Evolutionary conservation across 2,888 invertebrate genomes (phyloP).

Genomic region (Siphlonurus alternatus): DNA sequence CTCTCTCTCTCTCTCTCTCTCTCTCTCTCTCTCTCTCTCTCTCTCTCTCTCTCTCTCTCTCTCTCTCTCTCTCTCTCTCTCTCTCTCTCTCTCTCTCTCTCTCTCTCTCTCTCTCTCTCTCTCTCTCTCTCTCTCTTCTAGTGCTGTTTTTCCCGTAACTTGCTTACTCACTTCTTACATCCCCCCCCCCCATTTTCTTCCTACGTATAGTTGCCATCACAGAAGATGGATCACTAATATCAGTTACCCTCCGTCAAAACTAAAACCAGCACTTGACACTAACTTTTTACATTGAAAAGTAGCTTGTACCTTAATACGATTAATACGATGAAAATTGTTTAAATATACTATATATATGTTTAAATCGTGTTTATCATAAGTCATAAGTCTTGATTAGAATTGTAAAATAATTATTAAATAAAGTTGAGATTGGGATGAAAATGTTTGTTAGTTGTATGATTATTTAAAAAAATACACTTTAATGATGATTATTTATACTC

Average conservation of each 20-base stretch:
- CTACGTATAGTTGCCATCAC: too few species aligned
- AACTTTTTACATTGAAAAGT: background rate
- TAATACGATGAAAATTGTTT: too few species aligned
- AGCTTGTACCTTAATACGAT: too few species aligned
- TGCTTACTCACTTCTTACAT: background rate
- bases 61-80: background rate
- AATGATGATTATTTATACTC: too few species aligned
- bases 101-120: background rate
- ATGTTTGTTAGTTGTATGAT: too few species aligned
- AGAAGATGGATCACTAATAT: background rate
- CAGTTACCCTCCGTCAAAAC: background rate
- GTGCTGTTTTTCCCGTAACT: background rate
- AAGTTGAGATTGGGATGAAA: too few species aligned
- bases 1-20: conserved; percentile 2
- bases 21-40: background rate
- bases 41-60: background rate
- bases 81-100: background rate
- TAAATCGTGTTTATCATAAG: too few species aligned
- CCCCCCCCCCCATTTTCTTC: background rate
- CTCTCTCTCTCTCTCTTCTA: background rate
- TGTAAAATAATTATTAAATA: too few species aligned
- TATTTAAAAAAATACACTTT: too few species aligned
- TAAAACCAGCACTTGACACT: background rate
- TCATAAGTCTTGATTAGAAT: too few species aligned
- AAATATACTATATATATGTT: too few species aligned